Evolutionary conservation across 2,113 vertebrate species (phyloP).

Genomic region (Mormoops blainvillei): DNA sequence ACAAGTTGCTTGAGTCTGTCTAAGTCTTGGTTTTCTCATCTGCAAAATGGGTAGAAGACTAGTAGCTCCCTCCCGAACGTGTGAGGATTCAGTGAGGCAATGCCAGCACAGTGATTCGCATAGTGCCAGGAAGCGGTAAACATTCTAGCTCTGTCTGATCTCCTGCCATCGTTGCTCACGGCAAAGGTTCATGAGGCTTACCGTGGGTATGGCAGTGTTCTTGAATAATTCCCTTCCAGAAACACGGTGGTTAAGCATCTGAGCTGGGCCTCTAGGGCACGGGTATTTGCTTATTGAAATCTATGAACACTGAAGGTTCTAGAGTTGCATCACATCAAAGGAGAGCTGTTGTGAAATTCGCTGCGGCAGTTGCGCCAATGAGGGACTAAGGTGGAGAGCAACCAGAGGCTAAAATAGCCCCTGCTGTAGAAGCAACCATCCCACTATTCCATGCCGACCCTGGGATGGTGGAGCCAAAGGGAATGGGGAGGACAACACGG

Average conservation of each 20-base stretch:
- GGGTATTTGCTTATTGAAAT: background rate
- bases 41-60: background rate
- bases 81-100: background rate
- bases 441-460: background rate
- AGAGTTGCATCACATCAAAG: background rate
- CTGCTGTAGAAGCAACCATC: background rate
- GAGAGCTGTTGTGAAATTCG: background rate
- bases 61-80: background rate
- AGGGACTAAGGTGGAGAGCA: background rate
- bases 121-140: accelerated
- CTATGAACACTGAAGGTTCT: background rate
- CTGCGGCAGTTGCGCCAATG: background rate
- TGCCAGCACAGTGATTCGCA: too few relatives aligned
- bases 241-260: background rate
- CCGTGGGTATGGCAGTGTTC: background rate
- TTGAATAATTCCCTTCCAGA: background rate
- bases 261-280: background rate
- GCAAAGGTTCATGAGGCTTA: background rate
- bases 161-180: background rate
- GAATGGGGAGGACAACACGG: accelerated
- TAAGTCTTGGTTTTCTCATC: background rate
- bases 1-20: background rate
- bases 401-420: background rate
- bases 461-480: background rate
- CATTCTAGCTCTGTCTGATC: background rate